Base-by-base conservation (phyloP, 2,888 invertebrate genomes). In the Cerastis rubricosa region DNA sequence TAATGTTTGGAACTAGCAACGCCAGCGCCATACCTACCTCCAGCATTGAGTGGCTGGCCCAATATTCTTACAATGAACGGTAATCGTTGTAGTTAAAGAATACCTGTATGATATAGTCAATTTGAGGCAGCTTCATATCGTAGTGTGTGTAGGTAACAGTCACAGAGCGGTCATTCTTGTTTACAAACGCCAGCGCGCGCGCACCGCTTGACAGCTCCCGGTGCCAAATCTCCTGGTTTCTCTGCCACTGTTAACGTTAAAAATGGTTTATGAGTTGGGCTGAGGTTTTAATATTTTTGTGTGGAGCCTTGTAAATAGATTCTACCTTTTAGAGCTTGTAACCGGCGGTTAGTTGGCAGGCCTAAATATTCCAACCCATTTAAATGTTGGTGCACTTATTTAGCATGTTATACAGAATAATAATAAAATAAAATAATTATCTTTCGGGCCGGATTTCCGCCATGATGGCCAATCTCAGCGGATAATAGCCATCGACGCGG, bases 181-280 rank as follows among this genome's bases (percentile, higher is more conserved):
- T 97, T n/a, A 97, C 95, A 85, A 97, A 95, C 0, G 97, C 98
- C 40, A 97, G 89, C 0, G 97, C 97, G 80, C 94, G 96, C 0
- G 97, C 96, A 2, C 94, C 95, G 49, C 95, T 93, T 0, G 91
- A 87, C 19, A 97, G 86, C 35, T 97, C 97, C 65, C 97, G 95
- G 11, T 94, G 97, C 97, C 97, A 98, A 54, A 97, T 94, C 87
- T 97, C 95, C 59, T 97, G 76, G 9, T 88, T n/a, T n/a, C 43
- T 76, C 0, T 84, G 82, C 73, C 87, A 85, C 92, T 92, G 83
- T 51, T 19, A 61, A 29, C 9, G 29, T 19, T 9, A 70, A 65
- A 70, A 65, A 47, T 11, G 2, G 25, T 35, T 35, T 25, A 40
- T 71, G 4, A 29, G 43, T 29, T 54, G 14, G 9, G 14, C n/a